Conservation (phyloP, 2,888 invertebrate genomes). For the Listrodromus nycthemerus region DNA sequence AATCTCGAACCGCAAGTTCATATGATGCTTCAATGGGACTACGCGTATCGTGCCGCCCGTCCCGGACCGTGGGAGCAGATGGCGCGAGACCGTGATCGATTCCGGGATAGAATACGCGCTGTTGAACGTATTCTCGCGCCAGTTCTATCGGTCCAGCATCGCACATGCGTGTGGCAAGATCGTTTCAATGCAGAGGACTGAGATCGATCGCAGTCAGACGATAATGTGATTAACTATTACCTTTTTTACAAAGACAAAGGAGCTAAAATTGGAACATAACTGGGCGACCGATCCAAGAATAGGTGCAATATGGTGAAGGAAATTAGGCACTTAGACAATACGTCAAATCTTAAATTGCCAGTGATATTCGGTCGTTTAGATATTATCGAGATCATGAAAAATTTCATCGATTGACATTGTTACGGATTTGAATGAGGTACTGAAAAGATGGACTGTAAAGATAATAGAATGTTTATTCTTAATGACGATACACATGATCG, state of each 20-base stretch:
- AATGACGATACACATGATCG: slow-evolving; percentile 22
- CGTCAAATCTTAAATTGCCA: slow-evolving; percentile 13
- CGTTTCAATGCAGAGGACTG: slow-evolving; percentile 79
- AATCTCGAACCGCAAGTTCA: slow-evolving; percentile 84
- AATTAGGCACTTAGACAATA: slow-evolving; percentile 15
- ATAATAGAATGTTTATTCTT: slow-evolving; percentile 7
- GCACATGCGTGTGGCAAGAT: slow-evolving; percentile 84
- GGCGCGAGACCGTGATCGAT: slow-evolving; percentile 86
- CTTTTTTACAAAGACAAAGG: slow-evolving; percentile 41
- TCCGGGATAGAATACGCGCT: slow-evolving; percentile 83
- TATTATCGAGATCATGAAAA: slow-evolving; percentile 19
- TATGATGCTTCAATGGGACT: slow-evolving; percentile 86
- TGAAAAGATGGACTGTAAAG: background rate
- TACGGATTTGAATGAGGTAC: slow-evolving; percentile 7
- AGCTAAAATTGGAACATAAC: slow-evolving; percentile 28
- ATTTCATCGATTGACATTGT: slow-evolving; percentile 53
- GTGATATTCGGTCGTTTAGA: background rate
- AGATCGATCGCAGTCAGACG: slow-evolving; percentile 1
- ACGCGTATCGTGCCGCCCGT: slow-evolving; percentile 86
- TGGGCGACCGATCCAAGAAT: slow-evolving; percentile 25
- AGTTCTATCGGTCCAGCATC: slow-evolving; percentile 84
- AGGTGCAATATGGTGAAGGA: slow-evolving; percentile 52
- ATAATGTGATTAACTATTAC: background rate
- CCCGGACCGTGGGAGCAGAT: slow-evolving; percentile 87
- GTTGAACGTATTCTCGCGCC: slow-evolving; percentile 82